Conservation (phyloP, 2,888 invertebrate species). For the Allygus modestus region DNA sequence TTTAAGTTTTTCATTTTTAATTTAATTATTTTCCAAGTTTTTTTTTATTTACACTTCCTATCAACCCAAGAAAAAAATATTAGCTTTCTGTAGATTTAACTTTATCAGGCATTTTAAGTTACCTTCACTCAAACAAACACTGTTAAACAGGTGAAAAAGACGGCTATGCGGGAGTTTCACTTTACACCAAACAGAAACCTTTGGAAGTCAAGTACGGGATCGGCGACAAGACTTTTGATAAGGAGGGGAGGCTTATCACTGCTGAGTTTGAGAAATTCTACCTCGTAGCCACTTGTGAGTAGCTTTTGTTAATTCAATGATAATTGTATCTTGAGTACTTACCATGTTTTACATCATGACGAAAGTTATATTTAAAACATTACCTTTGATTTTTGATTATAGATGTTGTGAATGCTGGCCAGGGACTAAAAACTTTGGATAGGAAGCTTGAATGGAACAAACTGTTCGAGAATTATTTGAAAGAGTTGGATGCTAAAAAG, state of each 20-base stretch:
- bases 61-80: no score
- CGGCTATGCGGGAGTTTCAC: slow-evolving; percentile 96
- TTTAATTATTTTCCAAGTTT: no score
- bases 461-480: slow-evolving; percentile 86
- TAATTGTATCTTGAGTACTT: background rate
- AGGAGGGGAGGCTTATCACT: slow-evolving; percentile 92
- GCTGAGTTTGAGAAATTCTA: slow-evolving; percentile 96
- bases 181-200: slow-evolving; percentile 91
- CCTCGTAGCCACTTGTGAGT: slow-evolving; percentile 88
- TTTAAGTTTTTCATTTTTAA: no score
- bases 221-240: slow-evolving; percentile 82
- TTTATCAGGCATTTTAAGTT: no score
- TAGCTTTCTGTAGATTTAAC: no score
- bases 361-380: background rate
- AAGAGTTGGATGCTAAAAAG: slow-evolving; percentile 89
- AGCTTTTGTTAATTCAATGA: slow-evolving; percentile 14
- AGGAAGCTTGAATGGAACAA: slow-evolving; percentile 95
- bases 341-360: background rate
- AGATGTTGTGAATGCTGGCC: slow-evolving; percentile 97
- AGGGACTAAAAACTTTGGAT: slow-evolving; percentile 90
- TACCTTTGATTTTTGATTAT: slow-evolving; percentile 38
- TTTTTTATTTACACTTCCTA: no score
- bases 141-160: slow-evolving; percentile 80
- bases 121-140: no score
- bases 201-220: slow-evolving; percentile 90